Conservation (phyloP, 2,888 invertebrate species). For the Neoitamus cyanurus region DNA sequence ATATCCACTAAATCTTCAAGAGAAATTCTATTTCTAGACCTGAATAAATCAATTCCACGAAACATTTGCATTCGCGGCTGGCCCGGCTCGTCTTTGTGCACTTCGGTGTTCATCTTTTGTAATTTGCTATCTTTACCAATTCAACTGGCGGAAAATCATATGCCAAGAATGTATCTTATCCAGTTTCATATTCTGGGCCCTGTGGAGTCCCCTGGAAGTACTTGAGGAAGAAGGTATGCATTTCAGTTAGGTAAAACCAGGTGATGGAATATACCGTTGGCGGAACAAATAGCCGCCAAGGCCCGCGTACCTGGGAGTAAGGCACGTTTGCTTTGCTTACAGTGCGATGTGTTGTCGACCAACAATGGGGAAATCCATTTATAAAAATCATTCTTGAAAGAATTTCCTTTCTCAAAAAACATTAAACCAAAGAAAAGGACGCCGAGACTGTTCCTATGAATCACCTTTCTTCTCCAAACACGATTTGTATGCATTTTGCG, state of each 20-base stretch:
- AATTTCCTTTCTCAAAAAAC: not conserved
- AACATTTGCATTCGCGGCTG: not conserved
- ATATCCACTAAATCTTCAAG: not conserved
- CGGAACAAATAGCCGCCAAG: not conserved
- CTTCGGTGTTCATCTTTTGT: not conserved
- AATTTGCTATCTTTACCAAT: too few relatives aligned
- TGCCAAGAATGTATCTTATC: too few relatives aligned
- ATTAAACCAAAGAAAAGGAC: not conserved
- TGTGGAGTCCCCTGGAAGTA: not conserved
- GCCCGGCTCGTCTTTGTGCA: not conserved
- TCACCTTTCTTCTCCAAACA: not conserved
- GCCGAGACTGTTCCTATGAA: not conserved
- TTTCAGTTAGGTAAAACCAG: too few relatives aligned
- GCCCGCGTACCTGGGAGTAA: not conserved
- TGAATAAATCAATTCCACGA: not conserved
- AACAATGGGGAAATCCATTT: conserved; percentile 1
- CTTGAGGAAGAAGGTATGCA: not conserved
- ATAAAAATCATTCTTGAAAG: not conserved
- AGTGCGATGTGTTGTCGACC: not conserved
- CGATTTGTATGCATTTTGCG: not conserved
- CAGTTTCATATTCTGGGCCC: too few relatives aligned
- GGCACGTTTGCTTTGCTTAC: not conserved
- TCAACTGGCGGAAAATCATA: too few relatives aligned
- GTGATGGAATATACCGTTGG: not conserved
- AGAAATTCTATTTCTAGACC: not conserved